These are phyloP conservation scores for Crossaster papposus DNA, from an alignment of 53 echinoderm and acorn worm species.

Conservation along the genomic window DNA sequence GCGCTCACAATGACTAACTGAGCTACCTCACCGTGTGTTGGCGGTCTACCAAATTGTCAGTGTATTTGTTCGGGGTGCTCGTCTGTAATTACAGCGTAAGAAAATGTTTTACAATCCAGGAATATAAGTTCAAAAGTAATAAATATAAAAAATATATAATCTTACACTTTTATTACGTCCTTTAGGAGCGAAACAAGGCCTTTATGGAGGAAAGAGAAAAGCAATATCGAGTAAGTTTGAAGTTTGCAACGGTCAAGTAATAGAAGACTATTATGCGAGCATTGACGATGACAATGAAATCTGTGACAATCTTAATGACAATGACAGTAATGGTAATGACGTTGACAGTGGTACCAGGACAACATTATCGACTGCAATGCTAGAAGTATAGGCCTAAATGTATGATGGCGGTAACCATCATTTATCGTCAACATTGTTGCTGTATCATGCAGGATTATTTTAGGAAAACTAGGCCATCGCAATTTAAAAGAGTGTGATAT, in stretches of 20 bases:
- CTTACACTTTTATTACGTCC: neutral
- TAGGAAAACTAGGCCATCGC: neutral
- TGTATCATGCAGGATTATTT: neutral
- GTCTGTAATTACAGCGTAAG: too few relatives aligned
- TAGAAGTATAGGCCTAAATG: too few relatives aligned
- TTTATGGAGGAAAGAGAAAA: constrained; percentile 90
- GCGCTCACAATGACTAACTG: too few relatives aligned
- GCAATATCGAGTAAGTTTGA: constrained; percentile 85
- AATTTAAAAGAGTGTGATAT: neutral
- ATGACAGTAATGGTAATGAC: neutral
- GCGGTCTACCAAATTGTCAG: too few relatives aligned
- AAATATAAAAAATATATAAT: neutral
- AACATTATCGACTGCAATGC: neutral
- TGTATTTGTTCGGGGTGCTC: too few relatives aligned
- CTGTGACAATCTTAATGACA: neutral
- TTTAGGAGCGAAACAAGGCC: constrained; percentile 89
- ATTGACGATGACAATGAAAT: neutral
- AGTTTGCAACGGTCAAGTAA: neutral
- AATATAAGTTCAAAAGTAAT: neutral
- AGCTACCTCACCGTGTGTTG: too few relatives aligned
- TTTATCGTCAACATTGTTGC: neutral
- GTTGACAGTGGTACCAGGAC: neutral
- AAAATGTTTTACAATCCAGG: too few relatives aligned
- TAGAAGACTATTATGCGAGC: neutral
- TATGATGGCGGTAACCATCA: neutral